Evolutionary conservation across 2,888 invertebrate genomes (phyloP).

Genomic region (Drosophila planitibia): DNA sequence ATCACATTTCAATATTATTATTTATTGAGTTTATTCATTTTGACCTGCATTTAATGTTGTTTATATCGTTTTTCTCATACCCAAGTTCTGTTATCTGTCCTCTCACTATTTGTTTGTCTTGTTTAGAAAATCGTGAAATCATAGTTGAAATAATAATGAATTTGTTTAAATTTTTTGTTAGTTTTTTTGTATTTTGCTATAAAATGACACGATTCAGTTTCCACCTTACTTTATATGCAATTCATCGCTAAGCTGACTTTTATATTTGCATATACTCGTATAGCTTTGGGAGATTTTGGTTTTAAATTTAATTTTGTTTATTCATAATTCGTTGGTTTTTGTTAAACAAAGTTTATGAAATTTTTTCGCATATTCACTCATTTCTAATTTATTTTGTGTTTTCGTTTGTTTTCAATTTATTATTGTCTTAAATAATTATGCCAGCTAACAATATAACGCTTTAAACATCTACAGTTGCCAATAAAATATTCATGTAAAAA

Average conservation of each 20-base stretch:
- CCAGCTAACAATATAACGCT: conserved; percentile 67
- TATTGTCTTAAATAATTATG: conserved; percentile 82
- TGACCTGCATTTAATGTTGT: conserved; percentile 32
- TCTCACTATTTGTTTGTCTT: conserved; percentile 37
- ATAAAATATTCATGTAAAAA: conserved; percentile 26
- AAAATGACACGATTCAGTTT: conserved; percentile 43
- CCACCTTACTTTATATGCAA: conserved; percentile 12
- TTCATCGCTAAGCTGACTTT: conserved; percentile 29
- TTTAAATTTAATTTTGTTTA: conserved; percentile 18
- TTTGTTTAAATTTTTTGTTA: conserved; percentile 7
- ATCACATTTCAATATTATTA: conserved; percentile 10
- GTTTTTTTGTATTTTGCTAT: conserved; percentile 27
- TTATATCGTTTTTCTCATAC: conserved; percentile 24
- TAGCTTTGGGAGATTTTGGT: background rate
- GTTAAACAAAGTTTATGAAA: conserved; percentile 42
- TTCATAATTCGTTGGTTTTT: conserved; percentile 53
- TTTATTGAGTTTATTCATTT: conserved; percentile 51
- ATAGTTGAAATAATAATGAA: conserved; percentile 33
- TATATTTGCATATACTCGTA: conserved; percentile 22
- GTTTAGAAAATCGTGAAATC: conserved; percentile 30
- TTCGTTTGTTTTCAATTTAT: conserved; percentile 50
- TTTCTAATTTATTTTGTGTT: conserved; percentile 10
- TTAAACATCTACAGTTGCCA: conserved; percentile 27
- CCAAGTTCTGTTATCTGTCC: conserved; percentile 19
- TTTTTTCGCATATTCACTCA: conserved; percentile 20